These are phyloP conservation scores for Acyrthosiphon pisum DNA, from an alignment of 1,140 invertebrate genomes.

Conservation along the genomic window DNA sequence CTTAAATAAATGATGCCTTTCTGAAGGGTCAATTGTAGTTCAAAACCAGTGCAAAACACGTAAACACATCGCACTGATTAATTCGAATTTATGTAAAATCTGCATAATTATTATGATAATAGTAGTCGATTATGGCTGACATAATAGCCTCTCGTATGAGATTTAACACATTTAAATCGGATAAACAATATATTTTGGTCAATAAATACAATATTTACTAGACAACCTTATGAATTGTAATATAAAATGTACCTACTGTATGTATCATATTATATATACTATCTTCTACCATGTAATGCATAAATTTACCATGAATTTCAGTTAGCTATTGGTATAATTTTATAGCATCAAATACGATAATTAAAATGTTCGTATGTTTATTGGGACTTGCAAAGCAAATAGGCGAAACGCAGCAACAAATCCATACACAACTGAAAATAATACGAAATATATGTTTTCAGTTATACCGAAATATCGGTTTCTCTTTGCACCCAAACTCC, in stretches of 20 bases:
- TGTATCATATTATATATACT: not conserved
- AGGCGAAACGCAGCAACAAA: not conserved
- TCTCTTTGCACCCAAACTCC: not conserved
- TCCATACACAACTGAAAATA: slow-evolving; percentile 1
- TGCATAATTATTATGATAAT: slow-evolving; percentile 21
- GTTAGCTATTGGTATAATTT: not conserved
- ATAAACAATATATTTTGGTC: not conserved
- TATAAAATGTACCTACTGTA: not conserved
- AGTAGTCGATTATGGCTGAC: not conserved
- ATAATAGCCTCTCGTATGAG: not conserved
- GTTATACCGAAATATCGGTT: not conserved
- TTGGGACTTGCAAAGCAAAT: not conserved
- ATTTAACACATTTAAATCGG: not conserved
- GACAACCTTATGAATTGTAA: not conserved
- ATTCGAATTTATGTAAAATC: not conserved
- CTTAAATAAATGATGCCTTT: not conserved
- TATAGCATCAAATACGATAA: not conserved
- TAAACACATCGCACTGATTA: not conserved
- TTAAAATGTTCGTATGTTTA: not conserved
- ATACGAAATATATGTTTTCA: not conserved
- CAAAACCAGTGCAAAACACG: not conserved
- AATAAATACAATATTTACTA: not conserved
- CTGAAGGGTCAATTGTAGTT: not conserved
- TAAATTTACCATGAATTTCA: not conserved
- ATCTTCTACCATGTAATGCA: not conserved